Evolutionary conservation across 1,140 invertebrate species (phyloP).

Genomic region (Drosophila serrata): DNA sequence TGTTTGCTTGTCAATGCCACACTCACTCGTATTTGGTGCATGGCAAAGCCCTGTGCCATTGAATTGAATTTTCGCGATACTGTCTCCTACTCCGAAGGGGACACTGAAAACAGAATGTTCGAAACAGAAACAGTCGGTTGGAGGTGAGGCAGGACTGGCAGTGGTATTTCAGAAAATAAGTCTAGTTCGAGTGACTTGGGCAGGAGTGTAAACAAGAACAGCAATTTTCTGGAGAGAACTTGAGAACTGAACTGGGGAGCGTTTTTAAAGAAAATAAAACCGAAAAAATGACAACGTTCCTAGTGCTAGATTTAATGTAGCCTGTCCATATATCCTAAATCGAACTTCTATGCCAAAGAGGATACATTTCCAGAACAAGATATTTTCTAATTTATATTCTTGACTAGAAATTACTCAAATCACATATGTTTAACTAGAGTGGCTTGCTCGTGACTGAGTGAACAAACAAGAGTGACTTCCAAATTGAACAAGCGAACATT

Average conservation of each 20-base stretch:
- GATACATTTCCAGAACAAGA: too few relatives aligned
- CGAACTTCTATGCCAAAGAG: not conserved
- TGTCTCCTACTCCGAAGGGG: constrained; percentile 19
- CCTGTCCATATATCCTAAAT: not conserved
- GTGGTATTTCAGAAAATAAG: constrained; percentile 8
- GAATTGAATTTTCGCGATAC: constrained; percentile 59
- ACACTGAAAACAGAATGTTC: constrained; percentile 1
- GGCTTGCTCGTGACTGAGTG: not conserved
- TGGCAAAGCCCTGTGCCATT: constrained; percentile 34
- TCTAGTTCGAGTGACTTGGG: constrained; percentile 19
- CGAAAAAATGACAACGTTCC: not conserved
- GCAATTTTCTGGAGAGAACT: constrained; percentile 11
- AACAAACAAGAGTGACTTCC: not conserved
- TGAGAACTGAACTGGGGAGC: not conserved
- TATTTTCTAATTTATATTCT: not conserved
- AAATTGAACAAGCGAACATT: not conserved
- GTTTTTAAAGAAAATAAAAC: constrained; percentile 2
- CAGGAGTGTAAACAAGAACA: constrained; percentile 21
- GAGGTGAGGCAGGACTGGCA: not conserved
- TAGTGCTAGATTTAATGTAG: too few relatives aligned
- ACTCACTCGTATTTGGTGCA: constrained; percentile 26
- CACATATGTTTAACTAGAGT: not conserved
- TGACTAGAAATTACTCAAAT: not conserved
- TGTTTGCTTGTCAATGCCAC: constrained; percentile 17
- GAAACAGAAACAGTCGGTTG: not conserved